Percentiles rank a stretch among this genome's conserved stretches.
phyloP scores from a whole-genome alignment of 2,797 vertebrate genomes.

The Nannoperca australis region DNA sequence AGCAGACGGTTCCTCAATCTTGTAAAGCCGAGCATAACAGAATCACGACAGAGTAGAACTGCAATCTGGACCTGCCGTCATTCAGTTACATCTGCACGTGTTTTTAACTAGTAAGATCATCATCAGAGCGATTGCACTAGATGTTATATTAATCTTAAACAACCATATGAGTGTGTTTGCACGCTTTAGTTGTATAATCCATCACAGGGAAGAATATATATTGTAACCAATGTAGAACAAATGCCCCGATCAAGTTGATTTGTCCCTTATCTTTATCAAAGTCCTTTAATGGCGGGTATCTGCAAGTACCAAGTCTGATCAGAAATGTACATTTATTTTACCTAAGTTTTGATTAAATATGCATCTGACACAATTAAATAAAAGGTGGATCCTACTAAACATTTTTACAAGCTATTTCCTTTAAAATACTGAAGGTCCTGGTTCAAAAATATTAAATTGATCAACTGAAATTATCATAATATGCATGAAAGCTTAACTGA shows the following conservation, averaged over 20 bases:
- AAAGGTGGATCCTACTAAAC: too few relatives aligned
- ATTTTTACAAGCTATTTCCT: not conserved
- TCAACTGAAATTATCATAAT: not conserved
- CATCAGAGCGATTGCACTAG: not conserved
- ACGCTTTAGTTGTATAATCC: not conserved
- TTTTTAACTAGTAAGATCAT: not conserved
- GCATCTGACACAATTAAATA: not conserved
- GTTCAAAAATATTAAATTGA: not conserved
- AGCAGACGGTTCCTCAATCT: conserved; percentile 37
- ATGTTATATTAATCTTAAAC: not conserved
- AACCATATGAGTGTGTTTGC: too few relatives aligned
- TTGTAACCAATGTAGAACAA: not conserved
- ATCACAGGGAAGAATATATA: not conserved
- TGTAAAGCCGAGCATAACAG: conserved; percentile 20
- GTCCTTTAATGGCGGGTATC: not conserved
- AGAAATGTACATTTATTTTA: not conserved
- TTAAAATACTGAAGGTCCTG: not conserved
- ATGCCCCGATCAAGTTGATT: not conserved
- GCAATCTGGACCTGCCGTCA: conserved; percentile 7
- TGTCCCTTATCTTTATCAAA: not conserved
- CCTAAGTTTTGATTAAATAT: not conserved
- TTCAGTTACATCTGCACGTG: not conserved
- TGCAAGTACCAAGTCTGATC: not conserved
- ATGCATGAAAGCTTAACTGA: not conserved
- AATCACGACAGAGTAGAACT: conserved; percentile 20